These are phyloP conservation scores for Dryas iulia DNA, from an alignment of 1,140 invertebrate genomes.

Conservation along the genomic window DNA sequence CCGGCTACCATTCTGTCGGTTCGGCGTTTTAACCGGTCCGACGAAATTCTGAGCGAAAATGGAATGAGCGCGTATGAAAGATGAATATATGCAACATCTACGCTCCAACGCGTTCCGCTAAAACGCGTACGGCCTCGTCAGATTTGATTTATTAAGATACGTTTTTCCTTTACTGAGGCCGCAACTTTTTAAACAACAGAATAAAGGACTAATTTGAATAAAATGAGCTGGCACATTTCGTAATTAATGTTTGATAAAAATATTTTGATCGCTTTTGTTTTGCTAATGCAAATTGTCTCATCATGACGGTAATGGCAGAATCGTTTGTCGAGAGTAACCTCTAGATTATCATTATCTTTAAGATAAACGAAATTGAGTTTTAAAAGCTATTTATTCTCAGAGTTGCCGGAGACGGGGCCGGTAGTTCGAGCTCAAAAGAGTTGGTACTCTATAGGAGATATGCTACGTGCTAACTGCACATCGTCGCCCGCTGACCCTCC, in stretches of 20 bases:
- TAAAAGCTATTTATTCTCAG: constrained; percentile 60
- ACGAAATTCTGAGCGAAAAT: constrained; percentile 49
- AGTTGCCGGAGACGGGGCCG: constrained; percentile 84
- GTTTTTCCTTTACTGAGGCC: constrained; percentile 25
- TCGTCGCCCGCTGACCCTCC: constrained; percentile 87
- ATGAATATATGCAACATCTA: constrained; percentile 62
- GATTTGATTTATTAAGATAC: constrained; percentile 50
- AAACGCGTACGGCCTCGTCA: constrained; percentile 36
- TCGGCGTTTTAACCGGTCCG: constrained; percentile 57
- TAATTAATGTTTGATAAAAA: constrained; percentile 13
- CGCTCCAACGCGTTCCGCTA: constrained; percentile 29
- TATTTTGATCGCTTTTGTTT: constrained; percentile 12
- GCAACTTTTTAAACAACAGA: not conserved
- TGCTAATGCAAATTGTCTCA: not conserved
- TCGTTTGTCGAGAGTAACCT: not conserved
- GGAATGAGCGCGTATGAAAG: constrained; percentile 55
- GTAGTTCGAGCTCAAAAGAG: constrained; percentile 85
- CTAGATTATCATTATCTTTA: not conserved
- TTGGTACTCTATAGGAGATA: constrained; percentile 87
- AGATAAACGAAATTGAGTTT: not conserved
- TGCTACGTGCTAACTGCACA: constrained; percentile 87
- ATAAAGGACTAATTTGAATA: constrained; percentile 7
- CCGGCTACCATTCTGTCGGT: constrained; percentile 50
- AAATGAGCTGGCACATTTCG: constrained; percentile 8
- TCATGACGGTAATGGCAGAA: not conserved